Evolutionary conservation across 2,113 vertebrate species (phyloP), one percentile per base, ranked within the genome.

Genomic region (Sminthopsis crassicaudata): DNA sequence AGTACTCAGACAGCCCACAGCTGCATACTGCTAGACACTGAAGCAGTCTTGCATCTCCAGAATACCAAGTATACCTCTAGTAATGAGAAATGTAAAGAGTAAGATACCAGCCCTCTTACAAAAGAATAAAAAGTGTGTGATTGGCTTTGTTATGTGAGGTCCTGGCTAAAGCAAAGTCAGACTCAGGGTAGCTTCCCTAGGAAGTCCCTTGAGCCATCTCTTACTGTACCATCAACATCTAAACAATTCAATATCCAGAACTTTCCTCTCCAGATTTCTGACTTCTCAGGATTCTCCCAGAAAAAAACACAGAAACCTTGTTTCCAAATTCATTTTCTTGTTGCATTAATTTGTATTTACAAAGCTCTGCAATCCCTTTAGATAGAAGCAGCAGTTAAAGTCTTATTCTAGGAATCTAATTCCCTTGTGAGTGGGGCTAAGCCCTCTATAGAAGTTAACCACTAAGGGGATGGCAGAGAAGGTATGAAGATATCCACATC

Each of bases 321-420:
- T 98, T 98, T 97, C 94, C 94, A 96, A 94, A 98, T 95, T 97
- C 91, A 95, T 98, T 98, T 97, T 93, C 91, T 93, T 50, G 96
- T 94, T 94, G 97, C 97, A 98, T 98, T 98, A 98, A 98, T 97
- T 97, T 94, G 94, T 96, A 96, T 91, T 98, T 98, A 97, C 90
- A 97, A 98, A 98, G 96, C 94, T 98, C 98, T 97, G 94, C 97
- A 98, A 98, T 98, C 97, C 96, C 97, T 95, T 98, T 96, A 98
- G 97, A 98, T 96, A 97, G 97, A 93, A 94, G 96, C 48, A 84
- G 94, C 95, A 93, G 91, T 97, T 98, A 98, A 96, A 97, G 98
- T 96, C 96, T 96, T 97, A 10, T 97, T 96, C 42, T 0, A 96
- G 97, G 94, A 96, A 96, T 22, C 22, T 95, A 97, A 93, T 97